A percentile compares a stretch with the other conserved stretches of the same genome.
phyloP scores from a whole-genome alignment of 2,888 invertebrate species.

The Spodoptera littoralis region DNA sequence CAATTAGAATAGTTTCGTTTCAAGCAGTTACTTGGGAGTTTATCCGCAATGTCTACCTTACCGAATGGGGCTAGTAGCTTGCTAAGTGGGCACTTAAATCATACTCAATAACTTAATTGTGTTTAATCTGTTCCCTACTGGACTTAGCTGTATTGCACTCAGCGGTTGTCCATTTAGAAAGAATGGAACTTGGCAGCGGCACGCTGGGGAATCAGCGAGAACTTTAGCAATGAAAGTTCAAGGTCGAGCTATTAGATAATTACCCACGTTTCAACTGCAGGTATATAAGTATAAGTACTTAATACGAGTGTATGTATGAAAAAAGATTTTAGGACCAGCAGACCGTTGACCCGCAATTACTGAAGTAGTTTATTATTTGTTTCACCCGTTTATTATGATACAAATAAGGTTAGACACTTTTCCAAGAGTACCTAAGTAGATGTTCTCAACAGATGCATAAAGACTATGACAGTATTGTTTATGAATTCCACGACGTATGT shows the following conservation, averaged over 20 bases:
- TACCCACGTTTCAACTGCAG: conserved; percentile 13
- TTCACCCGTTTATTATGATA: no score
- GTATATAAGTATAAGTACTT: conserved; percentile 2
- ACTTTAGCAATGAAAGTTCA: conserved; percentile 35
- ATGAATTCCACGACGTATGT: no score
- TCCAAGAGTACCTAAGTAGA: no score
- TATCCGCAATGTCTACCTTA: no score
- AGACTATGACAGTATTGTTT: no score
- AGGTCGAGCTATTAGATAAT: conserved; percentile 38
- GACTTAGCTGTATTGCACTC: not conserved
- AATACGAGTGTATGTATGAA: not conserved
- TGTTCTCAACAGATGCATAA: no score
- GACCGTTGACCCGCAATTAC: conserved; percentile 36
- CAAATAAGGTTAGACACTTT: no score
- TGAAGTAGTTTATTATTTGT: no score
- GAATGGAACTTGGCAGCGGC: conserved; percentile 32
- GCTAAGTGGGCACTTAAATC: not conserved
- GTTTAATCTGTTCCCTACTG: conserved; percentile 13
- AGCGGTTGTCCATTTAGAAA: conserved; percentile 25
- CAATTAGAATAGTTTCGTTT: no score
- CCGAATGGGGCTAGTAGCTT: no score
- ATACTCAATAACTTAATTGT: conserved; percentile 27
- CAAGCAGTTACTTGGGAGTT: no score
- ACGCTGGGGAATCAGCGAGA: conserved; percentile 30
- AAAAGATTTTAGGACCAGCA: not conserved